Percentiles rank a stretch among this genome's conserved stretches.
These are phyloP conservation scores for Parnassius smintheus DNA, from an alignment of 2,888 invertebrate species.

Conservation along the genomic window DNA sequence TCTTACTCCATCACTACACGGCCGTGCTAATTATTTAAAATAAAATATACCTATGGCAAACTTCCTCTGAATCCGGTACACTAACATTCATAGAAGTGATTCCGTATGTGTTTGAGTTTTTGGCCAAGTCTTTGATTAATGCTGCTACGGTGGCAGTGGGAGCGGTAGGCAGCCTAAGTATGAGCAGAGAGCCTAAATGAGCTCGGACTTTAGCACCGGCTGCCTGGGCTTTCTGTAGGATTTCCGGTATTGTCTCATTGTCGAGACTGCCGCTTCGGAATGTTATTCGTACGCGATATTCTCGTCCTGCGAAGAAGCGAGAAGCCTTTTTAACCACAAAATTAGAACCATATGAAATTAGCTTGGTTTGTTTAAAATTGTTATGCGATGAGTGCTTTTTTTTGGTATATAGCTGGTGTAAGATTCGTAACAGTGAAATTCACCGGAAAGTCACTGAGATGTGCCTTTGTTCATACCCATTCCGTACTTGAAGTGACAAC, in stretches of 20 bases:
- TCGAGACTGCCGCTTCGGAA: constrained; percentile 42
- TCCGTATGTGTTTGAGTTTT: constrained; percentile 47
- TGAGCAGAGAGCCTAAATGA: constrained; percentile 58
- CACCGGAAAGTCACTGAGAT: no score
- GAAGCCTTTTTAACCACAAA: neutral
- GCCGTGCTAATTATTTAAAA: no score
- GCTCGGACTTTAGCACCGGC: constrained; percentile 57
- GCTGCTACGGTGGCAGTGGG: constrained; percentile 52
- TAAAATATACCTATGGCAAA: constrained; percentile 52
- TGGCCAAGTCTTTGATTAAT: constrained; percentile 48
- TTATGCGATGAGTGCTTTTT: no score
- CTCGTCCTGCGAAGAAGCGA: constrained; percentile 35
- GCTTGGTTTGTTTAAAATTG: no score
- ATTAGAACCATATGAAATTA: no score
- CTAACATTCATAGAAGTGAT: constrained; percentile 56
- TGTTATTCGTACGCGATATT: constrained; percentile 54
- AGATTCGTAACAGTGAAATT: no score
- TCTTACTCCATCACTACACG: no score
- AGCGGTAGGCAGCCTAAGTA: constrained; percentile 52
- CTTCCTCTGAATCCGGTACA: constrained; percentile 65
- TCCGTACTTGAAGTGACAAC: no score
- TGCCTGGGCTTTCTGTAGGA: constrained; percentile 39
- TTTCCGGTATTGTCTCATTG: constrained; percentile 35
- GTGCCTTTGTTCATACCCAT: no score
- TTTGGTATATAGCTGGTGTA: no score